Conservation (phyloP, 2,888 invertebrate species). For the Ophion obscuratus region DNA sequence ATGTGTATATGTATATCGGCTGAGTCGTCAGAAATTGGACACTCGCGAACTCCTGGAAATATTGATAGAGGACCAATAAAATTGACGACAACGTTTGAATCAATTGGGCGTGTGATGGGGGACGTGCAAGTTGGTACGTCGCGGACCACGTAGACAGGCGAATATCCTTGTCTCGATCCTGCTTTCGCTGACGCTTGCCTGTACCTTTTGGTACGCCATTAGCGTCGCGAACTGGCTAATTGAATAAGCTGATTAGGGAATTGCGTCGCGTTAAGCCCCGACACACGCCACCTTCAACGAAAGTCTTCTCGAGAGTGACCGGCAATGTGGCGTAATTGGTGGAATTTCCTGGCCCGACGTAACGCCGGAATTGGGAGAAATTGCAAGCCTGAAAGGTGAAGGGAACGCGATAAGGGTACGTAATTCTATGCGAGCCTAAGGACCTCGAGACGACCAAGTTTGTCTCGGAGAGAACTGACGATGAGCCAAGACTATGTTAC, state of each 20-base stretch:
- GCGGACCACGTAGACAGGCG: not conserved
- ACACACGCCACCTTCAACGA: not conserved
- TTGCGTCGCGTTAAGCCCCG: conserved; percentile 18
- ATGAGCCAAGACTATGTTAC: no score
- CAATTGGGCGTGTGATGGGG: no score
- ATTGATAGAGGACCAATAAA: no score
- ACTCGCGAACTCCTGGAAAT: no score
- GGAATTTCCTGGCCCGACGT: not conserved
- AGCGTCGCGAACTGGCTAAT: conserved; percentile 65
- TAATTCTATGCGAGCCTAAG: no score
- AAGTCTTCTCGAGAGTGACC: conserved; percentile 59
- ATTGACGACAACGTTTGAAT: no score
- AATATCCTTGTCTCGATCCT: conserved; percentile 45
- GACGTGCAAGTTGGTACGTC: no score
- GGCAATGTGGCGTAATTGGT: conserved; percentile 53
- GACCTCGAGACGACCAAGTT: no score
- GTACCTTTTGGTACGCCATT: conserved; percentile 30
- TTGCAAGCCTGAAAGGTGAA: not conserved
- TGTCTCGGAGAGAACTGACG: no score
- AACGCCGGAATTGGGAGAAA: conserved; percentile 6
- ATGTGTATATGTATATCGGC: no score
- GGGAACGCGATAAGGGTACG: conserved; percentile 9
- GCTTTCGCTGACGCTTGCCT: conserved; percentile 48
- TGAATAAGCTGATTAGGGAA: conserved; percentile 70
- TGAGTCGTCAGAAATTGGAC: no score